These are phyloP conservation scores for Plebejus argus DNA, from an alignment of 2,888 invertebrate genomes.

Conservation along the genomic window DNA sequence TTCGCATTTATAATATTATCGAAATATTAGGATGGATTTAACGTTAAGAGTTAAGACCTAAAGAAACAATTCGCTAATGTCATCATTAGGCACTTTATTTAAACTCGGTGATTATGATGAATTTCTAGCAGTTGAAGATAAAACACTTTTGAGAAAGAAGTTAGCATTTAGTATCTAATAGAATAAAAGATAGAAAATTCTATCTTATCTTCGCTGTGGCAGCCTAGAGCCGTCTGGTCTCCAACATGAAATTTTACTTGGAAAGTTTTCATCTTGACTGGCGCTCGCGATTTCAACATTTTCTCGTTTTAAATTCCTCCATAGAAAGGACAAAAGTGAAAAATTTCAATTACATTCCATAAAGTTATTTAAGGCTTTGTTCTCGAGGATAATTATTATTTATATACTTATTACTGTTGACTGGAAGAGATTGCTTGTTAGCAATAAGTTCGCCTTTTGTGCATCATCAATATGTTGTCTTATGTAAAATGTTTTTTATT, in stretches of 20 bases:
- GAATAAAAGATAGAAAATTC: neutral
- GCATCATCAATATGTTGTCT: too few species aligned
- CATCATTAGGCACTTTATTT: too few species aligned
- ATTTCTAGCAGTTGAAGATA: too few species aligned
- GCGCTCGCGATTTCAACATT: slow-evolving; percentile 19
- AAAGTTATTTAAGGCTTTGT: neutral
- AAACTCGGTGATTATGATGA: too few species aligned
- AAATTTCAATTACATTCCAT: slow-evolving; percentile 11
- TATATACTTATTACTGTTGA: too few species aligned
- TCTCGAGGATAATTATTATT: neutral
- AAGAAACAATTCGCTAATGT: too few species aligned
- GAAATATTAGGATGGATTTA: too few species aligned
- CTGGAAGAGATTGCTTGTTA: too few species aligned
- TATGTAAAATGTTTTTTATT: too few species aligned
- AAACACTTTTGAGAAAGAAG: neutral
- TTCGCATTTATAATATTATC: too few species aligned
- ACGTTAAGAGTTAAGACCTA: too few species aligned
- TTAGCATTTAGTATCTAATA: neutral
- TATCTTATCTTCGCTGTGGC: neutral
- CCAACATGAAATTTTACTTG: slow-evolving; percentile 22
- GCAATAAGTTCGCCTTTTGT: too few species aligned
- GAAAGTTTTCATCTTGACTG: slow-evolving; percentile 9
- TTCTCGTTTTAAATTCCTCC: slow-evolving; percentile 21
- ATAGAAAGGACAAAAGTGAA: neutral
- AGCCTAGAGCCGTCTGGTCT: slow-evolving; percentile 8